phyloP scores from a whole-genome alignment of 2,888 invertebrate genomes.

The Hydrotaea cyrtoneurina region DNA sequence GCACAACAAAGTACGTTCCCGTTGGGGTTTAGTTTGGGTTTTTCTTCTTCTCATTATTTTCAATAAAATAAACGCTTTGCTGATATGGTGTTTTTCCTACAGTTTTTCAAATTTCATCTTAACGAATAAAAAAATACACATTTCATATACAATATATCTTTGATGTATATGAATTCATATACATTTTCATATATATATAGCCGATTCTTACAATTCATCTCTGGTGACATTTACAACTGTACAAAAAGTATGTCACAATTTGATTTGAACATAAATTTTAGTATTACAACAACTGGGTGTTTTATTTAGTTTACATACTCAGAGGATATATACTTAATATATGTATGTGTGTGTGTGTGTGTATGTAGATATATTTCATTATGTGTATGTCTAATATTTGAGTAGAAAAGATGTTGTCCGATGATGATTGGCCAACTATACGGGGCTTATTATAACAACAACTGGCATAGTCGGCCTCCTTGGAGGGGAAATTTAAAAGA shows the following conservation, averaged over 20 bases:
- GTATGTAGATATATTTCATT: not conserved
- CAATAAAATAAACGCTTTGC: constrained; percentile 61
- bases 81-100: constrained; percentile 79
- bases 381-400: not conserved
- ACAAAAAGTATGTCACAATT: constrained; percentile 21
- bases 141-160: constrained; percentile 51
- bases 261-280: constrained; percentile 14
- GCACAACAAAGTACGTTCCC: constrained; percentile 15
- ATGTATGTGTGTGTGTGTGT: not conserved
- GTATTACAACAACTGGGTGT: constrained; percentile 11
- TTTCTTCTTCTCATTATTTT: constrained; percentile 20
- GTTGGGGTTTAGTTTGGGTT: not conserved
- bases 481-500: too few relatives aligned
- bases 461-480: too few relatives aligned
- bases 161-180: not conserved
- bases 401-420: not conserved
- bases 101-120: constrained; percentile 70
- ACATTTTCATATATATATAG: too few relatives aligned
- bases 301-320: not conserved
- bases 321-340: too few relatives aligned
- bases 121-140: constrained; percentile 18
- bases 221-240: constrained; percentile 6
- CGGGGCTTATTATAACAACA: too few relatives aligned
- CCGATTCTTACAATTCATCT: too few relatives aligned
- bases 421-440: not conserved